These are phyloP conservation scores for Anabacerthia variegaticeps DNA, from an alignment of 2,797 vertebrate genomes.

Conservation along the genomic window DNA sequence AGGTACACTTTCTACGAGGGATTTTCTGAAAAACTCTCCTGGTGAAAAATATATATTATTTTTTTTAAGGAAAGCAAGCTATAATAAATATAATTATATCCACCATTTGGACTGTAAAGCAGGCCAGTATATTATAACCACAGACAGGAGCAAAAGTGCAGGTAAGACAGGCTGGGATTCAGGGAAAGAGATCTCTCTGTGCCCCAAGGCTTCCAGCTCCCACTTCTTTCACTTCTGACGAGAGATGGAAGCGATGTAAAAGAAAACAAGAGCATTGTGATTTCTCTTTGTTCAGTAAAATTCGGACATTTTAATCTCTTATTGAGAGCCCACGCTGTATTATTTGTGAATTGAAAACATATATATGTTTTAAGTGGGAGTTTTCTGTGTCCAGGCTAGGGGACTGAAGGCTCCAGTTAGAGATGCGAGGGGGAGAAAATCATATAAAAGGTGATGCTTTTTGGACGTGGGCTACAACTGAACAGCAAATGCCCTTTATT, in stretches of 20 bases:
- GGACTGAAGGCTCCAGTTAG: not conserved
- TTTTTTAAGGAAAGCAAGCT: not conserved
- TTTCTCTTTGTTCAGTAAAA: not conserved
- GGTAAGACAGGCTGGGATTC: constrained; percentile 24
- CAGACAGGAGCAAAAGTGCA: constrained; percentile 13
- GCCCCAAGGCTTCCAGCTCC: constrained; percentile 16
- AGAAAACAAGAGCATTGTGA: constrained; percentile 10
- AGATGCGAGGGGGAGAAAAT: not conserved
- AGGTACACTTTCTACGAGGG: not conserved
- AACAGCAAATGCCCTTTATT: not conserved
- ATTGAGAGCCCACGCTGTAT: not conserved
- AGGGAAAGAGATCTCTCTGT: not conserved
- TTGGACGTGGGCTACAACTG: not conserved
- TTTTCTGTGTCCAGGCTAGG: not conserved
- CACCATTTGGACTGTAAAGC: not conserved
- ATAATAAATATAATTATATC: not conserved
- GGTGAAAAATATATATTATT: not conserved
- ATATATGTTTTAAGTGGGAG: not conserved
- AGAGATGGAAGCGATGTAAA: constrained; percentile 1
- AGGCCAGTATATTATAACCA: not conserved
- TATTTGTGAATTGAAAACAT: not conserved
- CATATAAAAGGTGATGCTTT: not conserved
- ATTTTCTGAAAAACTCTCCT: not conserved
- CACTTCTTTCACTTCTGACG: constrained; percentile 50
- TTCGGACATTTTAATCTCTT: not conserved